Base-by-base conservation (phyloP, 64 coral and sea anemone species). In the Catalaphyllia jardinei region DNA sequence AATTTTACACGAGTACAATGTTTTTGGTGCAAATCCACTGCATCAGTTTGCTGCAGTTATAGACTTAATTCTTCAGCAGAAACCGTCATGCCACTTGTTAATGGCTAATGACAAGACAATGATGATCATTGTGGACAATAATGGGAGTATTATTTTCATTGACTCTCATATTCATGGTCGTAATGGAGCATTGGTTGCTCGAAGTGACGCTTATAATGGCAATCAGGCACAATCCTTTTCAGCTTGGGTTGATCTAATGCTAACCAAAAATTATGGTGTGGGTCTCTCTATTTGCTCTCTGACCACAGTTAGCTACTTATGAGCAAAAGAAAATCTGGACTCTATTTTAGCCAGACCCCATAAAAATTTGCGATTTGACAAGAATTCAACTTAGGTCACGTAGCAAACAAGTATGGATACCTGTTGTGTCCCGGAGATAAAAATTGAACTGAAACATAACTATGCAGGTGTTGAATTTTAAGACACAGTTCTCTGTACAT, bases 111-210 rank as follows among this genome's bases (percentile, higher is more conserved):
- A 73, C 29, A 28, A 18, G n/a, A 31, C 79, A 60, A 60, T 60
- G 52, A 29, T 30, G 19, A 62, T 82, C 60, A 30, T 82, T 82
- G 79, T 82, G 16, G 79, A 57, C 31, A 29, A 31, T 29, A 30
- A 2, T 82, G 52, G 51, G 17, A 62, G 52, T 60, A 3, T 82
- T 5, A 57, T 82, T 61, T 82, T 82, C 1, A 20, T 82, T 82
- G 79, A 82, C 79, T 82, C 79, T 31, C 79, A 81, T 27, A 82
- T 33, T 82, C 79, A 82, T 82, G 79, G 79, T n/a, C 52, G 52
- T 8, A 31, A 31, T 62, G 79, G 79, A 62, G 42, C 79, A 31
- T 60, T 81, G 52, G 29, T 81, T 81, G 79, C 79, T 73, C 71
- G 71, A 73, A 73, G 29, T 73, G 71, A 73, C 71, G 11, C 71